Evolutionary conservation across 2,797 vertebrate species (phyloP), one percentile per base, ranked within the genome.

Genomic region (Gouania willdenowi): DNA sequence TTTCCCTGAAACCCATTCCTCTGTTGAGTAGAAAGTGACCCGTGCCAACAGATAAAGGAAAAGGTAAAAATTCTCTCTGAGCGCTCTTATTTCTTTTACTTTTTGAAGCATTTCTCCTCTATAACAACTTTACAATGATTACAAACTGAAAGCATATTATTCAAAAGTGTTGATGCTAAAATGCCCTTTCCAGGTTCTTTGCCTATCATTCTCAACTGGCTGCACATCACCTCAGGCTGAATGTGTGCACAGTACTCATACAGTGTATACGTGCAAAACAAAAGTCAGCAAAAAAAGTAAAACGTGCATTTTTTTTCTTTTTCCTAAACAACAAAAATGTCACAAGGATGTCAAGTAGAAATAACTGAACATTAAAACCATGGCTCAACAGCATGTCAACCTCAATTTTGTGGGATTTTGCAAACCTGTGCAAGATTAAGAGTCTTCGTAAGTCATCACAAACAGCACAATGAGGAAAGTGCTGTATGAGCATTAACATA

Each of bases 171-270:
- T 45, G 20, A 35, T 44, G 44, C 38, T 21, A 32, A 51, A 45
- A 39, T 58, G 55, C 34, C 41, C 54, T 74, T 75, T 71, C 10
- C 13, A 41, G 27, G 8, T 5, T 32, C 64, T 66, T 38, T 71
- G 51, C 54, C 62, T 69, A 43, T 64, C 15, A 58, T 45, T 63
- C 19, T 35, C 31, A 25, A 34, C 43, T 51, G 33, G 39, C 32
- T 62, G 55, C 57, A 43, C 28, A 55, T 51, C 15, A 71, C 68
- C 61, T 26, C 7, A 47, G 69, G 66, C 59, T 59, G 48, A 31
- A 43, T 45, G 38, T 45, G 30, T 55, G 44, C 56, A 61, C 48
- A 66, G 40, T 38, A 16, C 5, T 5, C 5, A 3, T 18, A 3
- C 5, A 14, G n/a, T 14, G 14, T 14, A 14, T 14, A 14, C 5